Conservation (phyloP, 2,113 vertebrate genomes). For the Trematocara marginatum region DNA sequence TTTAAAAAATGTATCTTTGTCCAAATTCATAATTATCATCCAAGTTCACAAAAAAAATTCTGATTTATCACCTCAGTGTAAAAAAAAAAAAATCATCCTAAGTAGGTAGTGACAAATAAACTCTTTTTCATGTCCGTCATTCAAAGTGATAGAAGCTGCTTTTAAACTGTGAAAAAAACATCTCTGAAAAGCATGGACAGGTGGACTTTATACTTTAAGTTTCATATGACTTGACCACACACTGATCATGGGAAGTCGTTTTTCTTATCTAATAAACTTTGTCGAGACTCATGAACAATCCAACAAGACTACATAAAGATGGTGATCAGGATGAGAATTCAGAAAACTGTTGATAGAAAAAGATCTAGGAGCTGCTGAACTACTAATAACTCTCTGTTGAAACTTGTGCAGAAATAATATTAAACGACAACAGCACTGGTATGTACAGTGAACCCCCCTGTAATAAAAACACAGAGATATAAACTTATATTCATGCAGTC, state of each 20-base stretch:
- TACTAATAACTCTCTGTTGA: background rate
- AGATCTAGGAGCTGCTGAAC: background rate
- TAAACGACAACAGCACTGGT: rapidly evolving
- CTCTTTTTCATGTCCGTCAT: background rate
- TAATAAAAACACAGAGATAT: background rate
- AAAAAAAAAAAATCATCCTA: background rate
- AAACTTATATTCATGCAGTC: background rate
- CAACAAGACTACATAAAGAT: background rate
- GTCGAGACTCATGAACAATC: background rate
- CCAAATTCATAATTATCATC: background rate
- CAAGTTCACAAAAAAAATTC: background rate
- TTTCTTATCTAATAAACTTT: background rate
- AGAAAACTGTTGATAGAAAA: background rate
- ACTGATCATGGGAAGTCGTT: background rate
- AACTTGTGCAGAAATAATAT: background rate
- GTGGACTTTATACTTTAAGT: background rate
- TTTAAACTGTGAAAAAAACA: background rate
- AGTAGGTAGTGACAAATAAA: background rate
- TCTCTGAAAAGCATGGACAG: background rate
- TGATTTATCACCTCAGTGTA: background rate
- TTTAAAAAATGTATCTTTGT: background rate
- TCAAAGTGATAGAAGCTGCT: rapidly evolving
- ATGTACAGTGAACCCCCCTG: background rate
- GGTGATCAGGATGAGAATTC: background rate
- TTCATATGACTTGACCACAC: background rate